Conservation (phyloP, 2,888 invertebrate genomes). For the Entomobrya multifasciata region DNA sequence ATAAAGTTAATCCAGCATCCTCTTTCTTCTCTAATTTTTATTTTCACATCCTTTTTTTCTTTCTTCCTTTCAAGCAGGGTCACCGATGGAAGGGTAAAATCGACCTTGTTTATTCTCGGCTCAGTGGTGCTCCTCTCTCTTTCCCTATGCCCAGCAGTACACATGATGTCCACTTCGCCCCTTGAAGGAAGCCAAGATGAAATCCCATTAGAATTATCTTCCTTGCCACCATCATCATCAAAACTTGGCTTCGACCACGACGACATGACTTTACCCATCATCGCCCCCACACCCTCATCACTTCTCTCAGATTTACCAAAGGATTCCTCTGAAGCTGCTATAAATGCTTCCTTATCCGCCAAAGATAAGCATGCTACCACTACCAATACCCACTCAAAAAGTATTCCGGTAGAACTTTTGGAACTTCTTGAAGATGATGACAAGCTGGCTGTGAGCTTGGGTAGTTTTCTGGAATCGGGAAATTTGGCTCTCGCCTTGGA, state of each 20-base stretch:
- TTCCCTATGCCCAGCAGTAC: constrained; percentile 58
- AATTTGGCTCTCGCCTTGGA: constrained; percentile 59
- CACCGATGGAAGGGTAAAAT: not conserved
- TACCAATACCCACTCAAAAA: not conserved
- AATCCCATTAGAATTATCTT: not conserved
- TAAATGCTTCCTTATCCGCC: not conserved
- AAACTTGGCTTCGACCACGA: not conserved
- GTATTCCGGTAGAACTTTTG: constrained; percentile 24
- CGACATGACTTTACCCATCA: not conserved
- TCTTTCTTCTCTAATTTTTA: not conserved
- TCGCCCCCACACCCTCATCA: too few relatives aligned
- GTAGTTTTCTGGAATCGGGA: too few relatives aligned
- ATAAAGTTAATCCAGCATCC: not conserved
- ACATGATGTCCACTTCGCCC: constrained; percentile 48
- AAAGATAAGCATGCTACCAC: not conserved
- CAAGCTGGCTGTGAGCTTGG: constrained; percentile 54
- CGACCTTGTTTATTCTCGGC: constrained; percentile 57
- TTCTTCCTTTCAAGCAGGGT: constrained; percentile 24
- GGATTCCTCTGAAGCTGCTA: constrained; percentile 2
- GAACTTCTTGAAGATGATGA: constrained; percentile 59
- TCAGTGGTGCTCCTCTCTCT: constrained; percentile 46
- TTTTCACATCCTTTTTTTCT: not conserved
- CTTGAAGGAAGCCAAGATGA: not conserved
- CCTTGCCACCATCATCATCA: not conserved
- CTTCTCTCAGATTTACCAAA: not conserved